Base-by-base conservation (phyloP, 2,888 invertebrate genomes). In the Acanthoscelides obtectus region DNA sequence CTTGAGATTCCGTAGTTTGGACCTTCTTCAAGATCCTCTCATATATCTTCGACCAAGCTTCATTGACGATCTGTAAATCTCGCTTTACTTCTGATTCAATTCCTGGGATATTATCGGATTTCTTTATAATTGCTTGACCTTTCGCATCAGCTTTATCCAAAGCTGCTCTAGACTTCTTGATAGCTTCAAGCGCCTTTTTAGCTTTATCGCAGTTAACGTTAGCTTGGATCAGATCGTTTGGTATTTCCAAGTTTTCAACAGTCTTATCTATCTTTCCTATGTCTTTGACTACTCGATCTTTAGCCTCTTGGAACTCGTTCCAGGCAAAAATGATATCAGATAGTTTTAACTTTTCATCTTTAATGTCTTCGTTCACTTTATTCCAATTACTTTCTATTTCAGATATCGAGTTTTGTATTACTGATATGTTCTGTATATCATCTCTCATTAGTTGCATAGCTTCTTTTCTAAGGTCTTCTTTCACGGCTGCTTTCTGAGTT, bases 1-100 rank as follows among this genome's bases (percentile, higher is more conserved):
- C 88, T 84, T 97, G 96, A 0, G 95, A 94, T 85, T 98, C 97
- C 69, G 93, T 89, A 70, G 91, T 91, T 83, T 95, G 94, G 22
- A 92, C 90, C 77, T 91, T 89, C 77, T 92, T 93, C 5, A 92
- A 88, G 2, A 94, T 89, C 68, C 89, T 89, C 74, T 93, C 92
- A 78, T 93, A 91, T 0, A 90, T 87, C 76, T 90, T 89, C 73
- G 93, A 92, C 90, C 93, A 94, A 20, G 88, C 88, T 22, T 89
- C 88, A 75, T 92, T 91, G 0, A 91, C 88, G 70, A 87, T 86
- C 70, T 89, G 86, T 72, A 94, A 85, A 64, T 92, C 90, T 71
- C 89, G 87, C 79, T 88, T 87, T 64, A 90, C 83, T 72, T 91
- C 89, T 6, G 83, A 76, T 75, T 92, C 90, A 80, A 92, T 91